These are phyloP conservation scores for Eupelmus urozonus DNA, from an alignment of 2,888 invertebrate species.

Conservation along the genomic window DNA sequence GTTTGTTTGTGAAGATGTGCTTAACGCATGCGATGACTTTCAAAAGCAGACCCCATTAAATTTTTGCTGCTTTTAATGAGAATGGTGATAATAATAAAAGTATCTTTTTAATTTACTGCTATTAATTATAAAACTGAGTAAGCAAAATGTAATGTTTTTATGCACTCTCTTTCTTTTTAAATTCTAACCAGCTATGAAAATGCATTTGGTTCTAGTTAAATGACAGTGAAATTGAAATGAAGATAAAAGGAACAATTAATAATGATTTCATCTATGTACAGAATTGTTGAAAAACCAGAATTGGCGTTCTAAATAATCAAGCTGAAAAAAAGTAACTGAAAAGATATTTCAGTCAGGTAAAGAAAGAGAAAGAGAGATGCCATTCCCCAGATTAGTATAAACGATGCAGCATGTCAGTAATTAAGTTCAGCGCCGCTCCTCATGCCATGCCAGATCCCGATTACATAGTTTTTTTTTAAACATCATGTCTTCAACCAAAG, in stretches of 20 bases:
- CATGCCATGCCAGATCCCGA: slow-evolving; percentile 76
- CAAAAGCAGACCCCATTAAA: background rate
- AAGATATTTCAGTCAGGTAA: slow-evolving; percentile 31
- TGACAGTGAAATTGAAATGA: slow-evolving; percentile 36
- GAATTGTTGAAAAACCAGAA: slow-evolving; percentile 27
- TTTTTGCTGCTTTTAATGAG: slow-evolving; percentile 8
- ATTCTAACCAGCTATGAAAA: slow-evolving; percentile 10
- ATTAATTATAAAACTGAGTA: background rate
- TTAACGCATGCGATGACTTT: slow-evolving; percentile 15
- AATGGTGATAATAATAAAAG: slow-evolving; percentile 1
- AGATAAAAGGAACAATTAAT: slow-evolving; percentile 17
- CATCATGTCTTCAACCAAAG: slow-evolving; percentile 57
- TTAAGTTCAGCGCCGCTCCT: slow-evolving; percentile 71
- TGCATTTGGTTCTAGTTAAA: slow-evolving; percentile 19
- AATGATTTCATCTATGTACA: slow-evolving; percentile 42
- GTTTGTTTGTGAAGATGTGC: slow-evolving; percentile 5
- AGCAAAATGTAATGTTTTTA: slow-evolving; percentile 13
- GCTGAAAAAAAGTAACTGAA: slow-evolving; percentile 52
- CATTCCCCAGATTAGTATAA: slow-evolving; percentile 59
- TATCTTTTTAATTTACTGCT: too few relatives aligned
- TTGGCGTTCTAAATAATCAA: slow-evolving; percentile 50
- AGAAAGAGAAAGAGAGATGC: slow-evolving; percentile 45
- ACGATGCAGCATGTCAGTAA: slow-evolving; percentile 64
- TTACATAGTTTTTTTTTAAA: slow-evolving; percentile 63
- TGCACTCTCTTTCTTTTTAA: slow-evolving; percentile 12